Base-by-base conservation (phyloP, 2,797 vertebrate genomes). In the Mormyrus hasselquistii region DNA sequence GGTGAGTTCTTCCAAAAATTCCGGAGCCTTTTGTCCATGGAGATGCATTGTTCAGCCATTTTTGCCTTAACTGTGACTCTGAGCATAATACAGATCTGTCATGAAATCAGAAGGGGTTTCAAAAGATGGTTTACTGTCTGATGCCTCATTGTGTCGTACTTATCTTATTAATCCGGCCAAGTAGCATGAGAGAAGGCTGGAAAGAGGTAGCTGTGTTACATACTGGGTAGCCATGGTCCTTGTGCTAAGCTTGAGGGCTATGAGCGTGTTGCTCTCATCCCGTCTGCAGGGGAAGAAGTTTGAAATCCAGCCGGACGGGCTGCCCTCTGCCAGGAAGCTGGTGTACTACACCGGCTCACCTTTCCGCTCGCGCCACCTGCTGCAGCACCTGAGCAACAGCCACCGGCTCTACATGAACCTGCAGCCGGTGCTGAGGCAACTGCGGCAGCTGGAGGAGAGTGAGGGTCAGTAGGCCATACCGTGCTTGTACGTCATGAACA, bases 221-320 rank as follows among this genome's bases (percentile, higher is more conserved):
- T 84, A 49, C 3, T 4, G 41, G 44, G n/a, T 84, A 25, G 82
- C 44, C 22, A 9, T 50, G n/a, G 44, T 84, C 8, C n/a, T 12
- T 25, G 47, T 50, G 47, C 16, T 25, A 29, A 50, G 47, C 3
- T 50, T 22, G 41, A 84, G n/a, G 44, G 7, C 47, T 84, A 10
- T 22, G 16, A 84, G 19, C 22, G 2, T 44, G 38, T 79, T 41
- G 73, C 73, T n/a, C 6, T 44, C 34, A 19, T 55, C 29, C 53
- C 6, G 3, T n/a, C 55, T 65, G 82, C 93, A 99, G 98, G 97
- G 97, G 0, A 97, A 98, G 91, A 97, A 96, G 93, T 97, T 98
- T 88, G 97, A 97, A 95, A 98, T 99, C 94, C 96, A 97, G 92
- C 97, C 96, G 25, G 97, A 98, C 52, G 97, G 98, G 86, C 95